Base-by-base conservation (phyloP, 2,888 invertebrate genomes). In the Pherbina coryleti region DNA sequence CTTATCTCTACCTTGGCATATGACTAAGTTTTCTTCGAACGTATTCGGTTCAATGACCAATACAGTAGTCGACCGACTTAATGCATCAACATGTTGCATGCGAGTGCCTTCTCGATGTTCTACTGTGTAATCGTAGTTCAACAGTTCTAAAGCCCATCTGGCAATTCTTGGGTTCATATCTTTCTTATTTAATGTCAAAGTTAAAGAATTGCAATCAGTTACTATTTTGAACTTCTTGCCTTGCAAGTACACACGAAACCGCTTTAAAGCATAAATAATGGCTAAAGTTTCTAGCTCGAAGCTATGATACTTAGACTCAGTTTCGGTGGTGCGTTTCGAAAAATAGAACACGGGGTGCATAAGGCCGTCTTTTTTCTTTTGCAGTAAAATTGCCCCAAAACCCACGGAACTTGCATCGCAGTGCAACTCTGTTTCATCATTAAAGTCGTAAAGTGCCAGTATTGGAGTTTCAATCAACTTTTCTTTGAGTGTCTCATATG, bases 341-440 rank as follows among this genome's bases (percentile, higher is more conserved):
- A 85, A 87, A 77, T 85, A 86, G 62, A 85, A 86, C 0, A 88
- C 77, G 0, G 86, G 86, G 37, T 70, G 19, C 4, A 53, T 19
- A 5, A 19, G 17, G 37, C 53, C 53, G n/a, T 53, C 53, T 17
- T 17, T 19, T 19, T 51, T 51, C 17, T 79, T 82, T 78, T 88
- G 88, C 66, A 88, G 19, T 28, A 88, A 77, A 8, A 88, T 83
- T 0, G 83, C 83, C 0, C 86, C 87, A 77, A 82, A 87, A 1
- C 87, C 88, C 3, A 80, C 17, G 1, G 82, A 71, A 78, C 85
- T 86, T 4, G 85, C 88, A 80, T 88, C 87, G 25, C 85, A 86
- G 71, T 89, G 87, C 53, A 88, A 75, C 77, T 88, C 85, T 4
- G 88, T 88, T 66, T 85, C 83, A n/a, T 81, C 76, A 5, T 76